Conservation (phyloP, 2,797 vertebrate species). For the Aphelocoma californica region DNA sequence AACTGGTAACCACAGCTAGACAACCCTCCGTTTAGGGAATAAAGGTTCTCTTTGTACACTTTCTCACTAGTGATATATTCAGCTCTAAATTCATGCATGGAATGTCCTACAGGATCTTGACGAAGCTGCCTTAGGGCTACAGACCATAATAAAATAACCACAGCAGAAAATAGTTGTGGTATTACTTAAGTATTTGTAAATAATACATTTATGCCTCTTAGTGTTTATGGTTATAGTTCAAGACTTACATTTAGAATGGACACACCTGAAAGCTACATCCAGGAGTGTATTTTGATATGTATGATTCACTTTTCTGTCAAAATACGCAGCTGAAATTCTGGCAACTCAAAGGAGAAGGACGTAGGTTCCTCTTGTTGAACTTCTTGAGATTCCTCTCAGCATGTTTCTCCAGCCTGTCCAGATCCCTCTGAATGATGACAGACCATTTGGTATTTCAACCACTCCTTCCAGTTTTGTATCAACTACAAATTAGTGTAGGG, state of each 20-base stretch:
- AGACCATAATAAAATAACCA: neutral
- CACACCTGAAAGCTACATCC: neutral
- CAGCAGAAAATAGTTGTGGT: neutral
- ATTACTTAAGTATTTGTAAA: neutral
- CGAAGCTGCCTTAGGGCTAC: slow-evolving; percentile 56
- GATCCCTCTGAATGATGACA: neutral
- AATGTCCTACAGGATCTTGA: slow-evolving; percentile 77
- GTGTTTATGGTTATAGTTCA: neutral
- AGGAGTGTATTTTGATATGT: neutral
- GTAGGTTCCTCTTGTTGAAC: neutral
- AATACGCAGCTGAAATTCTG: neutral
- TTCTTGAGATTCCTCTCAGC: neutral
- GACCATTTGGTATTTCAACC: neutral
- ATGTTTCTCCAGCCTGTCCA: neutral
- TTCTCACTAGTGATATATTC: slow-evolving; percentile 81
- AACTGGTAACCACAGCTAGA: slow-evolving; percentile 79
- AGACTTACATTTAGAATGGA: neutral
- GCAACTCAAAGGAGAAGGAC: neutral
- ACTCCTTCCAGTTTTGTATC: neutral
- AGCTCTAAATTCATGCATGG: slow-evolving; percentile 78
- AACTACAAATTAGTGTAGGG: neutral
- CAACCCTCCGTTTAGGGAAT: slow-evolving; percentile 72
- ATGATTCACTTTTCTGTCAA: neutral
- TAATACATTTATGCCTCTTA: neutral
- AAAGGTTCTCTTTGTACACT: slow-evolving; percentile 78